A percentile compares a stretch with the other conserved stretches of the same genome.
Conservation (phyloP, 2,888 invertebrate genomes). For the Patella depressa region DNA sequence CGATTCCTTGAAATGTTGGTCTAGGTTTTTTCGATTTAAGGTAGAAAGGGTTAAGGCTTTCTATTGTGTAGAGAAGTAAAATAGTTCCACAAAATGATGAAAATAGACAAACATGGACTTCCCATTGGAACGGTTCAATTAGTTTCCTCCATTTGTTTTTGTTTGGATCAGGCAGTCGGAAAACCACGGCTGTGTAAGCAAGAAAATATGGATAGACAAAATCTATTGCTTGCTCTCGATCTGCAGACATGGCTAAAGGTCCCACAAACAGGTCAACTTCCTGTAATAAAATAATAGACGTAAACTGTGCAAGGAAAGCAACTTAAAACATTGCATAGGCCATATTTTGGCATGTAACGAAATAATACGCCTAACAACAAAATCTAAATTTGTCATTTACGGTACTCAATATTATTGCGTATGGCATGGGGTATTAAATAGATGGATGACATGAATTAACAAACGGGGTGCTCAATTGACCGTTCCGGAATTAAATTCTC, state of each 20-base stretch:
- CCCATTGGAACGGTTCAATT: conserved; percentile 50
- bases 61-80: conserved; percentile 43
- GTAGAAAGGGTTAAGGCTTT: conserved; percentile 52
- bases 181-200: conserved; percentile 47
- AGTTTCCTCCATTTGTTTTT: conserved; percentile 49
- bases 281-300: conserved; percentile 71
- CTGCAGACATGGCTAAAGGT: conserved; percentile 89
- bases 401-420: too few species aligned
- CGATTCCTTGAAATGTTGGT: conserved; percentile 2
- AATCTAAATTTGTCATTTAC: too few species aligned
- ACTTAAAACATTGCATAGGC: not conserved
- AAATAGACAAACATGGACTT: conserved; percentile 46
- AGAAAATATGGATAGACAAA: conserved; percentile 83
- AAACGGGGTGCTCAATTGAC: too few species aligned
- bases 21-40: not conserved
- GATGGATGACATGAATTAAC: too few species aligned
- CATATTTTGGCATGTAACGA: too few species aligned
- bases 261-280: conserved; percentile 87
- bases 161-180: conserved; percentile 47
- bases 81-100: conserved; percentile 40
- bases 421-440: too few species aligned
- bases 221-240: conserved; percentile 89
- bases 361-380: too few species aligned
- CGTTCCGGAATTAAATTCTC: too few species aligned
- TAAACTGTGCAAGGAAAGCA: not conserved